A percentile compares a stretch with the other conserved stretches of the same genome.
Evolutionary conservation across 2,797 vertebrate genomes (phyloP).

Genomic region (Pristis pectinata): DNA sequence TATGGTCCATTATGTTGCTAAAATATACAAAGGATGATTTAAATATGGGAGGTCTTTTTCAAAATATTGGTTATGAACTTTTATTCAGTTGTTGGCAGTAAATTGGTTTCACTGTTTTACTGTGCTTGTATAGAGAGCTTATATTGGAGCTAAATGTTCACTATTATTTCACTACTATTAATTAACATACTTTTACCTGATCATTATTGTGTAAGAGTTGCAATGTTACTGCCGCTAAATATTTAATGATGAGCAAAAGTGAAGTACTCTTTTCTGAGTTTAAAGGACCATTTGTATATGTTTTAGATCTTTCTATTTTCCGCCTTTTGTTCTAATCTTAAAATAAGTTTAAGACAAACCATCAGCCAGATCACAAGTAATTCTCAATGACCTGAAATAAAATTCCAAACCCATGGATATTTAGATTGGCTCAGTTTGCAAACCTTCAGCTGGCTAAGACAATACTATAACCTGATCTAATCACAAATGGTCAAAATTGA

Average conservation of each 20-base stretch:
- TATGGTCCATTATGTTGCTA: not conserved
- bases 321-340: not conserved
- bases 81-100: not conserved
- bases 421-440: not conserved
- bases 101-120: not conserved
- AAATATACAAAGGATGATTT: not conserved
- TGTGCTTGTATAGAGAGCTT: not conserved
- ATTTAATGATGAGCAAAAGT: not conserved
- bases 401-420: too few species aligned
- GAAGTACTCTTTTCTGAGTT: not conserved
- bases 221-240: not conserved
- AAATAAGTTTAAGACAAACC: not conserved
- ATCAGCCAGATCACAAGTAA: not conserved
- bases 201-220: not conserved
- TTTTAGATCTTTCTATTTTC: not conserved
- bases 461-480: slow-evolving; percentile 5
- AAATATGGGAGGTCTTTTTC: not conserved
- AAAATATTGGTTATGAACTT: not conserved
- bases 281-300: not conserved
- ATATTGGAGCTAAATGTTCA: not conserved
- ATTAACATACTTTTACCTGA: not conserved
- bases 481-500: not conserved
- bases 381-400: not conserved
- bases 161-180: not conserved
- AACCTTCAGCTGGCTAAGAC: not conserved